Conservation (phyloP, 2,797 vertebrate species). For the Anguilla marmorata region DNA sequence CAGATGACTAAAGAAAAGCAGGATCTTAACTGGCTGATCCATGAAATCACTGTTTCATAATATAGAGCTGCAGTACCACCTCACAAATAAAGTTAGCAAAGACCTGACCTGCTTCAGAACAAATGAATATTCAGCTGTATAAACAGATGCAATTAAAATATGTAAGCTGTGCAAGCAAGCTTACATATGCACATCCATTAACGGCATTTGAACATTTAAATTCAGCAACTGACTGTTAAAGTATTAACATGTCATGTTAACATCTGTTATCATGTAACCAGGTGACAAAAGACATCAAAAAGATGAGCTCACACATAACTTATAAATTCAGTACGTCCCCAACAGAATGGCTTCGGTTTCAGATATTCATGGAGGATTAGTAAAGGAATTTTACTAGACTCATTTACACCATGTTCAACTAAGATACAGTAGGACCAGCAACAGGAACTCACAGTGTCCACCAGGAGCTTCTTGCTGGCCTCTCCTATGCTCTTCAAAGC, state of each 20-base stretch:
- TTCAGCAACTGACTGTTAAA: not conserved
- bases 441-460: conserved; percentile 82
- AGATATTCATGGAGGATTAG: not conserved
- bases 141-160: not conserved
- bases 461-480: conserved; percentile 95
- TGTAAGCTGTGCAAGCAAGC: not conserved
- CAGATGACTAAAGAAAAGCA: not conserved
- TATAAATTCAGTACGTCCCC: not conserved
- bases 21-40: not conserved
- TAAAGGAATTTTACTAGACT: not conserved
- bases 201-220: not conserved
- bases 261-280: not conserved
- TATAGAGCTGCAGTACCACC: too few relatives aligned
- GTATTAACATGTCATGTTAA: not conserved
- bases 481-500: conserved; percentile 96
- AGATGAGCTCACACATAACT: not conserved
- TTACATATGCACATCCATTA: not conserved
- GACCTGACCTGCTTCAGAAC: not conserved
- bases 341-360: not conserved
- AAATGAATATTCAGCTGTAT: not conserved
- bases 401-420: not conserved
- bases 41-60: too few relatives aligned
- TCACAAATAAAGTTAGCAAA: not conserved
- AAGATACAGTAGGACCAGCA: not conserved
- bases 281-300: not conserved